Percentiles rank a stretch among this genome's conserved stretches.
phyloP scores from a whole-genome alignment of 2,888 invertebrate genomes.

The Hylaea fasciaria region DNA sequence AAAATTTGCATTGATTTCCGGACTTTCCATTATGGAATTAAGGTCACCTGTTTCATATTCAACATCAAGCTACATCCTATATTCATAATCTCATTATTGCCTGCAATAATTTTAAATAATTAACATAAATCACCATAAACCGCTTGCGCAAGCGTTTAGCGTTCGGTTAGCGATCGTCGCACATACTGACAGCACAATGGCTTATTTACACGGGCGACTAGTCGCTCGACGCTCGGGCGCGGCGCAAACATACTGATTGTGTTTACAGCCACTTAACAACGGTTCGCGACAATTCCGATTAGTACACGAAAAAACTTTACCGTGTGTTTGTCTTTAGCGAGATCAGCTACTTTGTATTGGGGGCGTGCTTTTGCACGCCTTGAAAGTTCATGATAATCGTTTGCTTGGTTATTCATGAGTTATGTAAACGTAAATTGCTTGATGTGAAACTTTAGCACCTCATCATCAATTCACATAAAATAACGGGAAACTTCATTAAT shows the following conservation, averaged over 20 bases:
- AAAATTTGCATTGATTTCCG: too few relatives aligned
- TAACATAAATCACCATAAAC: constrained; percentile 48
- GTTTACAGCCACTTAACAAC: constrained; percentile 84
- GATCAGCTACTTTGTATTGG: constrained; percentile 74
- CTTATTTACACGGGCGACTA: constrained; percentile 69
- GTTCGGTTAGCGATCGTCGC: constrained; percentile 71
- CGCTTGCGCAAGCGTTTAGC: constrained; percentile 75
- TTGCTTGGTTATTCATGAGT: constrained; percentile 22
- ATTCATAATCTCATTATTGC: too few relatives aligned
- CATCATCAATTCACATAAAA: neutral
- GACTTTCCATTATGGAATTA: too few relatives aligned
- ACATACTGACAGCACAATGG: constrained; percentile 62
- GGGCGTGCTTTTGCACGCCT: constrained; percentile 38
- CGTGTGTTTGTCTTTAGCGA: constrained; percentile 72
- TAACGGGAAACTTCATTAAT: too few relatives aligned
- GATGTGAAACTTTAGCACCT: constrained; percentile 18
- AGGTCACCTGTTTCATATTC: too few relatives aligned
- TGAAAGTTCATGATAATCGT: constrained; percentile 26
- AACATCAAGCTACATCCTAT: too few relatives aligned
- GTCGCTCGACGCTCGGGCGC: constrained; percentile 72
- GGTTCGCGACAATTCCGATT: constrained; percentile 80
- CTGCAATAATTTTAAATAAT: constrained; percentile 35
- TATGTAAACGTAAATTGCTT: constrained; percentile 19
- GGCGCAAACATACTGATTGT: constrained; percentile 78
- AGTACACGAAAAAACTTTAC: constrained; percentile 77